Evolutionary conservation across 1,140 invertebrate genomes (phyloP).

Genomic region (Zaprionus capensis): DNA sequence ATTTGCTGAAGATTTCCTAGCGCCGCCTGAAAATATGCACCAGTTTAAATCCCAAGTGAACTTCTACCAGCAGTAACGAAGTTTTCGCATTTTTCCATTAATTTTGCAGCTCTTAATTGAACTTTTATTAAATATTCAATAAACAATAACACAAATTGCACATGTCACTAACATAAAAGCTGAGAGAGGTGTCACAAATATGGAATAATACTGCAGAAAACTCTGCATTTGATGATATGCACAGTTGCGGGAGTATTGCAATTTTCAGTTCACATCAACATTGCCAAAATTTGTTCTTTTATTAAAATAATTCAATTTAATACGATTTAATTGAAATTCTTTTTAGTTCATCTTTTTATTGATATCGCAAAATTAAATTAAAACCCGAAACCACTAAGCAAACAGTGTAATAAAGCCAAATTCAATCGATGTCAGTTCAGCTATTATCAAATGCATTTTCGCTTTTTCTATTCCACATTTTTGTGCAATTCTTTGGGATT

Average conservation of each 20-base stretch:
- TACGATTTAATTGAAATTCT: not conserved
- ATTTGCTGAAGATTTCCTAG: not conserved
- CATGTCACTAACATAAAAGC: slow-evolving; percentile 2
- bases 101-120: slow-evolving; percentile 2
- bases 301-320: not conserved
- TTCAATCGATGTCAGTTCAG: slow-evolving; percentile 14
- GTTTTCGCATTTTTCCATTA: not conserved
- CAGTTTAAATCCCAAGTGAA: not conserved
- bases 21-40: slow-evolving; percentile 11
- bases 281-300: not conserved
- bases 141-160: slow-evolving; percentile 17
- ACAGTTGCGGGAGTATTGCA: too few species aligned
- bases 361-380: slow-evolving; percentile 13
- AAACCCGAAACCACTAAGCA: slow-evolving; percentile 20
- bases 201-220: not conserved
- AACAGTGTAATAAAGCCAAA: slow-evolving; percentile 13
- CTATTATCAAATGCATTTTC: slow-evolving; percentile 25
- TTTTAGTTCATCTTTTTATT: not conserved
- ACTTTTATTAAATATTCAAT: slow-evolving; percentile 19
- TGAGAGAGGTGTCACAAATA: not conserved
- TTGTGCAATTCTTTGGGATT: not conserved
- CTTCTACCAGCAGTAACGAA: not conserved
- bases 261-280: not conserved
- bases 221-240: too few species aligned
- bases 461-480: slow-evolving; percentile 1